Base-by-base conservation (phyloP, 1,140 invertebrate genomes). In the Megalonaias nervosa region DNA sequence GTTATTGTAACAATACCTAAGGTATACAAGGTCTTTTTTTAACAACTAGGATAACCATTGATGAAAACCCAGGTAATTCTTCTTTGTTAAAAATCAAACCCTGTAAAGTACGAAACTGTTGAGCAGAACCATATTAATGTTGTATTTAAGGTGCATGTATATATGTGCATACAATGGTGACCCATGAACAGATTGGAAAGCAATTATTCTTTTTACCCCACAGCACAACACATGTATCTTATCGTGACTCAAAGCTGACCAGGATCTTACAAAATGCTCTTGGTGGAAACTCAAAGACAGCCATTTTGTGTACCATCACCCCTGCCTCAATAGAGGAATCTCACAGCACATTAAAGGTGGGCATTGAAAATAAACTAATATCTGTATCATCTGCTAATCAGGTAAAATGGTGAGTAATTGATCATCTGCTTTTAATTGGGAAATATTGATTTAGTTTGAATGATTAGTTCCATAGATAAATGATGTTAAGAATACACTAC, bases 251-350 rank as follows among this genome's bases (percentile, higher is more conserved):
- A 16, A 92, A 92, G 62, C 85, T 94, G 67, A 94, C 94, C 9
- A 90, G 93, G 72, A 88, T 94, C 58, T 84, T 94, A 16, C 93
- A 93, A 88, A 93, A 93, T 89, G 92, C 93, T 13, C 84, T 94
- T 2, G 93, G 93, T 74, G 94, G 94, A 13, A 94, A 94, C 83
- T 93, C 92, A 65, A 93, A 93, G 82, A 94, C 94, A 0, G 91
- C 93, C 60, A 93, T 94, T 89, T 92, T 94, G 66, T 88, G 88
- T 79, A 87, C 93, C 19, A 92, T 94, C 23, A 93, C 93, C 68
- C 94, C 93, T 12, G 93, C 93, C 6, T 92, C 93, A 77, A 86
- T 93, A 17, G 93, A 94, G 75, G 93, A 94, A 85, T 93, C 93
- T 0, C 83, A 93, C 38, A 93, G 93, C 67, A 94, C 94, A 4